A percentile compares a stretch with the other conserved stretches of the same genome.
Conservation (phyloP, 2,113 vertebrate genomes). For the Cyprinus carpio region DNA sequence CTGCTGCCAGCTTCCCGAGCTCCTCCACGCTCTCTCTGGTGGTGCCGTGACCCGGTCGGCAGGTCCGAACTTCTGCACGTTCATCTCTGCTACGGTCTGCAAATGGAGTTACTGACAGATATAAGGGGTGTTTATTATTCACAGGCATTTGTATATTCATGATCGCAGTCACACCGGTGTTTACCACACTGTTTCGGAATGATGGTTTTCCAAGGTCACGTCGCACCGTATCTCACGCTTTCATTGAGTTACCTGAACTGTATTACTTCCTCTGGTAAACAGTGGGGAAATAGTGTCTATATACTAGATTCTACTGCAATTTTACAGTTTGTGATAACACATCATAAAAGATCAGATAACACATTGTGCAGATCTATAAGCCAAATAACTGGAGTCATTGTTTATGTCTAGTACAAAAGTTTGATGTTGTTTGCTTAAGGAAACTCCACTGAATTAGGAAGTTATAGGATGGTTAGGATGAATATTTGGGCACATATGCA, state of each 20-base stretch:
- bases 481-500: neutral
- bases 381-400: neutral
- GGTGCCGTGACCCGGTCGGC: slow-evolving; percentile 44
- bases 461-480: neutral
- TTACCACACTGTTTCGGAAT: slow-evolving; percentile 82
- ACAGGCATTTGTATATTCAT: slow-evolving; percentile 81
- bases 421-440: too few species aligned
- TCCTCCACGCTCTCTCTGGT: slow-evolving; percentile 81
- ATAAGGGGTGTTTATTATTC: slow-evolving; percentile 82
- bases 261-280: neutral
- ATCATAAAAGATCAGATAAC: too few species aligned
- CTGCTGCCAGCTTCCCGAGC: slow-evolving; percentile 46
- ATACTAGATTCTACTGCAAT: neutral
- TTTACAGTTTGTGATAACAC: too few species aligned
- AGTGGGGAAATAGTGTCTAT: neutral
- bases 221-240: neutral
- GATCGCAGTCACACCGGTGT: slow-evolving; percentile 73
- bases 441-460: too few species aligned
- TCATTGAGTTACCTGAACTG: slow-evolving; percentile 37
- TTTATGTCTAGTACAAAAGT: neutral
- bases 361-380: neutral
- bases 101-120: slow-evolving; percentile 24
- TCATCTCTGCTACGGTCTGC: slow-evolving; percentile 10
- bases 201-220: slow-evolving; percentile 80
- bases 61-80: slow-evolving; percentile 4